These are phyloP conservation scores for Myrmecophaga tridactyla DNA, from an alignment of 2,113 vertebrate species.

Conservation along the genomic window DNA sequence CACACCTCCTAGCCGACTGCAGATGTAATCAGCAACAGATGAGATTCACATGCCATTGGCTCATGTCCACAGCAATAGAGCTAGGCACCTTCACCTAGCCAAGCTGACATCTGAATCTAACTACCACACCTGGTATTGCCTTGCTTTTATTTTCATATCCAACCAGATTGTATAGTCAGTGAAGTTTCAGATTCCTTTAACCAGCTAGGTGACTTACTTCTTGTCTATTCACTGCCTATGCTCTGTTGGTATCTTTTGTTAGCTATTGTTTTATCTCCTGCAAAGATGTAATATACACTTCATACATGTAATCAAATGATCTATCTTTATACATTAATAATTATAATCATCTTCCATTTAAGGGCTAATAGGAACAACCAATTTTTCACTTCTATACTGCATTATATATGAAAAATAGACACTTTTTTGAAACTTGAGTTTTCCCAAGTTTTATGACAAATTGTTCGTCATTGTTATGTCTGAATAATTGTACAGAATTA, in stretches of 20 bases:
- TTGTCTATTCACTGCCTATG: background rate
- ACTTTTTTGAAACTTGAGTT: background rate
- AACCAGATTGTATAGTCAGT: no score
- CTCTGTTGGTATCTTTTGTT: no score
- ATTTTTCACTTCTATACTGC: background rate
- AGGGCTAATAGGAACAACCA: background rate
- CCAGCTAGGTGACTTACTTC: background rate
- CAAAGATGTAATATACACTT: background rate
- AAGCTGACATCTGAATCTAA: no score
- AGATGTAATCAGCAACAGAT: no score
- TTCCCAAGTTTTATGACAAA: background rate
- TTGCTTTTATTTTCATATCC: background rate
- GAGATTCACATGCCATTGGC: no score
- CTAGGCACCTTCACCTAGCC: no score
- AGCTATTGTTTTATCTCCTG: no score
- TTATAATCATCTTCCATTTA: background rate
- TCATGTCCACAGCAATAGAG: no score
- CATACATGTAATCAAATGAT: background rate
- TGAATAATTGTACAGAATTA: background rate
- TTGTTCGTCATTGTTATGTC: background rate
- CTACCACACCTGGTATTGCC: background rate
- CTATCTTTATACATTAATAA: background rate
- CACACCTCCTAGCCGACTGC: no score
- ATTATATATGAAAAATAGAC: background rate
- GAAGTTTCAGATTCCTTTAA: background rate